phyloP scores from a whole-genome alignment of 2,797 vertebrate species.

The Rachycentron canadum region DNA sequence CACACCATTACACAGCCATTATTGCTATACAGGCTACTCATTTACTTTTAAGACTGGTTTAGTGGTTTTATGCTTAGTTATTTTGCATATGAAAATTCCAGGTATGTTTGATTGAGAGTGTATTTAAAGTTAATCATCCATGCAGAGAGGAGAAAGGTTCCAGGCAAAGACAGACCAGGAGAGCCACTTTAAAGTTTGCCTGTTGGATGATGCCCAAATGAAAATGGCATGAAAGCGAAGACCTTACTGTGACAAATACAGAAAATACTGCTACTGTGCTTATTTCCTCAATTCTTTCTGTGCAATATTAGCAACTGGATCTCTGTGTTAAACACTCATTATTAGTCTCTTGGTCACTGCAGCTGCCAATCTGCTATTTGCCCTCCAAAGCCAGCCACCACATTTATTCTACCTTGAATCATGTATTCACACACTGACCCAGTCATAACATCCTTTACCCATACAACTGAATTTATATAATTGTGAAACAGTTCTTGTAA shows the following conservation, averaged over 20 bases:
- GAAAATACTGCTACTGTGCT: not conserved
- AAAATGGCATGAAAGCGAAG: not conserved
- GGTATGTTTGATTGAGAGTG: constrained; percentile 40
- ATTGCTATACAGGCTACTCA: constrained; percentile 21
- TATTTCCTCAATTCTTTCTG: not conserved
- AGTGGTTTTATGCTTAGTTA: constrained; percentile 44
- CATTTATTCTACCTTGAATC: not conserved
- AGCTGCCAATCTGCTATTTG: not conserved
- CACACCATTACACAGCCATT: constrained; percentile 58
- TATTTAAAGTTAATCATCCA: constrained; percentile 53
- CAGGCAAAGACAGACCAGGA: not conserved
- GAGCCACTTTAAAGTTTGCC: constrained; percentile 7
- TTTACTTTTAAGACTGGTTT: constrained; percentile 39
- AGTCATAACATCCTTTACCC: not conserved
- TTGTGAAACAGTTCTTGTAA: constrained; percentile 1
- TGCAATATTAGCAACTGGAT: not conserved
- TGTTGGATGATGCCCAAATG: not conserved
- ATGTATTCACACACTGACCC: constrained; percentile 5
- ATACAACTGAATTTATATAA: not conserved
- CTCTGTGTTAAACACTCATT: not conserved
- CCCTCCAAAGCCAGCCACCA: not conserved
- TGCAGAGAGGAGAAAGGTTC: constrained; percentile 25
- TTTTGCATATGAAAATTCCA: constrained; percentile 52
- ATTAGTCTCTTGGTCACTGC: not conserved
- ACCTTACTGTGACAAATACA: not conserved